These are phyloP conservation scores for Hyla sarda DNA, from an alignment of 2,113 vertebrate genomes.

Conservation along the genomic window DNA sequence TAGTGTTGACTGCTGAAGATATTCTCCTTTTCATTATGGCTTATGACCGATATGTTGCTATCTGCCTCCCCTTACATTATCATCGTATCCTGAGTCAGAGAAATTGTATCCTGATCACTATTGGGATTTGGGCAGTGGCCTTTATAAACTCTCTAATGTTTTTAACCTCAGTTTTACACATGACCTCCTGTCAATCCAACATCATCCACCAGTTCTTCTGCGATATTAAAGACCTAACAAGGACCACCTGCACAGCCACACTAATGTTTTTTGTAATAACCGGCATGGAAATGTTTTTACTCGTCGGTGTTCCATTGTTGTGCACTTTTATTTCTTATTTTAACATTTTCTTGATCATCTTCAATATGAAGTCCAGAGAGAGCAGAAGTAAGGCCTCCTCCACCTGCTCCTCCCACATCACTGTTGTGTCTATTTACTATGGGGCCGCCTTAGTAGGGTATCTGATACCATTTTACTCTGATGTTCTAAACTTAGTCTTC, in stretches of 20 bases:
- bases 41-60: constrained; percentile 31
- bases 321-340: neutral
- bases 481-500: neutral
- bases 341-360: neutral
- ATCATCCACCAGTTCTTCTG: neutral
- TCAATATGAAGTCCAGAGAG: neutral
- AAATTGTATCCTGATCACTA: too few species aligned
- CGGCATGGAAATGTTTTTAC: neutral
- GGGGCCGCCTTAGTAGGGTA: neutral
- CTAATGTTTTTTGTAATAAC: neutral
- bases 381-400: neutral
- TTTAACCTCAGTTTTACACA: too few species aligned
- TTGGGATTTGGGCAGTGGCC: too few species aligned
- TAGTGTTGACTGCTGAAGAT: neutral
- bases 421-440: neutral
- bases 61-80: too few species aligned
- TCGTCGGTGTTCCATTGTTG: neutral
- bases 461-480: neutral
- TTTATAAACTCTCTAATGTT: too few species aligned
- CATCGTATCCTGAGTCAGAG: too few species aligned
- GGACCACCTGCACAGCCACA: neutral
- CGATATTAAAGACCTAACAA: neutral
- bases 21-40: constrained; percentile 22
- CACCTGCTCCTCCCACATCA: neutral
- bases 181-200: too few species aligned